A percentile compares a stretch with the other conserved stretches of the same genome.
Conservation (phyloP, 2,797 vertebrate species). For the Tamandua tetradactyla region DNA sequence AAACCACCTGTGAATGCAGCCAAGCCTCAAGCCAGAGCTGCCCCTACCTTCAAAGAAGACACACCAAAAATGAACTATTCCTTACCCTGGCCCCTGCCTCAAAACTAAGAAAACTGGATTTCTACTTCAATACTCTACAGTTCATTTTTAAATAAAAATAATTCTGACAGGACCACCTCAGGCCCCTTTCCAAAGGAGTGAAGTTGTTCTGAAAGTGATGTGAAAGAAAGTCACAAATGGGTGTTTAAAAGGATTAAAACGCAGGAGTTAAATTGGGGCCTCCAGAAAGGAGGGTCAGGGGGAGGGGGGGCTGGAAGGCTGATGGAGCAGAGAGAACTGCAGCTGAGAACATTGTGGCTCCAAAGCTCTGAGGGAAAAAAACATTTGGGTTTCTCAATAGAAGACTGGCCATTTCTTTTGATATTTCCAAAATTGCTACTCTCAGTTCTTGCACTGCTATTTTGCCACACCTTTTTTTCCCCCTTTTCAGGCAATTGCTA, state of each 20-base stretch:
- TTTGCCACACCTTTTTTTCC: slow-evolving; percentile 1
- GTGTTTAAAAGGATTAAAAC: slow-evolving; percentile 69
- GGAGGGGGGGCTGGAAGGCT: neutral
- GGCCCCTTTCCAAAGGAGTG: slow-evolving; percentile 52
- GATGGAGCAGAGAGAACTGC: neutral
- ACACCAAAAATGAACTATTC: neutral
- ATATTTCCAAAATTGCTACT: slow-evolving; percentile 61
- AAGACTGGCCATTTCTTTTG: slow-evolving; percentile 62
- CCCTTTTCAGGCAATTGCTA: slow-evolving; percentile 58
- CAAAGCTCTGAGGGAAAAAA: neutral
- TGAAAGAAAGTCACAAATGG: slow-evolving; percentile 56
- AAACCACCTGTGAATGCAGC: neutral
- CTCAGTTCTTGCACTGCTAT: neutral
- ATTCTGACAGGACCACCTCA: slow-evolving; percentile 55
- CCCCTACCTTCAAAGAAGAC: neutral
- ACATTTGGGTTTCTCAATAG: slow-evolving; percentile 37
- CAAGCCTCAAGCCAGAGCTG: neutral
- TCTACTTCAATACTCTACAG: neutral
- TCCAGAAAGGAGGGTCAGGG: neutral
- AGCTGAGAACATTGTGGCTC: neutral
- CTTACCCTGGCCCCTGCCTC: neutral
- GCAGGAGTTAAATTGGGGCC: neutral
- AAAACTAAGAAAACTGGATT: slow-evolving; percentile 45
- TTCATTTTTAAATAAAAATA: neutral
- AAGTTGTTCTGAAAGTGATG: slow-evolving; percentile 54